Evolutionary conservation across 2,888 invertebrate species (phyloP).

Genomic region (Pristionchus entomophagus): DNA sequence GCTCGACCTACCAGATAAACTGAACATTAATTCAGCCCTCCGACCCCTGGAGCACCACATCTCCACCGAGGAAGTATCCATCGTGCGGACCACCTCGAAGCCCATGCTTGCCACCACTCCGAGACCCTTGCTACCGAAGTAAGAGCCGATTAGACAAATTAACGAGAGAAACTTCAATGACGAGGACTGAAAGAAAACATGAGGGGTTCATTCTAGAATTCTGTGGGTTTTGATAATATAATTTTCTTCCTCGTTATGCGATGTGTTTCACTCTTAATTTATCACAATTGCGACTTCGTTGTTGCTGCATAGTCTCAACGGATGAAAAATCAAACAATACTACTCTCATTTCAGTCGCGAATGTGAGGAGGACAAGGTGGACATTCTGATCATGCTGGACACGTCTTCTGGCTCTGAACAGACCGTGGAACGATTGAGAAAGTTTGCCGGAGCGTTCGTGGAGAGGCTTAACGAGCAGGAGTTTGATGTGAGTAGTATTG

Average conservation of each 20-base stretch:
- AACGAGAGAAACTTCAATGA: too few species aligned
- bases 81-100: not conserved
- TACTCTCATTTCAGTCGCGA: slow-evolving; percentile 22
- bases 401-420: slow-evolving; percentile 58
- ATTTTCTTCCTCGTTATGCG: too few species aligned
- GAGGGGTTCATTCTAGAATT: too few species aligned
- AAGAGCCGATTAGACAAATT: too few species aligned
- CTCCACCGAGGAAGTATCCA: not conserved
- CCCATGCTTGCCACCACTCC: slow-evolving; percentile 41
- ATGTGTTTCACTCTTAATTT: too few species aligned
- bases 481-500: slow-evolving; percentile 54
- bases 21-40: slow-evolving; percentile 2
- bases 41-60: not conserved
- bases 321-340: too few species aligned
- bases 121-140: slow-evolving; percentile 39
- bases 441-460: slow-evolving; percentile 61
- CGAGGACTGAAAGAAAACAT: too few species aligned
- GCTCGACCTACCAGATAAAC: too few species aligned
- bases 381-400: slow-evolving; percentile 66
- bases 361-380: slow-evolving; percentile 62
- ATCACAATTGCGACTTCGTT: too few species aligned
- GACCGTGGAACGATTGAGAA: slow-evolving; percentile 58
- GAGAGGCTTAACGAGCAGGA: slow-evolving; percentile 60
- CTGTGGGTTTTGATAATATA: too few species aligned
- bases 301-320: too few species aligned